phyloP scores from a whole-genome alignment of 2,888 invertebrate species.

The Syrphus vitripennis region DNA sequence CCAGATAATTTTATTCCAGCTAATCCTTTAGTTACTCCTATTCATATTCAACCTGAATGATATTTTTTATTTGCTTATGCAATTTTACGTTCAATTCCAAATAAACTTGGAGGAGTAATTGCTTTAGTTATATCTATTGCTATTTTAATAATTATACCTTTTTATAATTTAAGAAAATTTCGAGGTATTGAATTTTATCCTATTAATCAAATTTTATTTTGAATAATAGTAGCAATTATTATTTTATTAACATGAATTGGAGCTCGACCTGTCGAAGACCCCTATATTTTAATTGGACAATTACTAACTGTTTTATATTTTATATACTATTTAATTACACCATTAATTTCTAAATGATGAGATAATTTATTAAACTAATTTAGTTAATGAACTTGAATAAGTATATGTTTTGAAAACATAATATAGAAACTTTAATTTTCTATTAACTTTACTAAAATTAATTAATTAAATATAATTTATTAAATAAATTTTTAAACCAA shows the following conservation, averaged over 20 bases:
- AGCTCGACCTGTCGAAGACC: conserved; percentile 86
- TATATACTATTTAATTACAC: conserved; percentile 83
- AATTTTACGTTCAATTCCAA: conserved; percentile 90
- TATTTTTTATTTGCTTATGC: conserved; percentile 92
- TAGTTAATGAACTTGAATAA: conserved; percentile 86
- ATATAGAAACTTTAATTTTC: conserved; percentile 83
- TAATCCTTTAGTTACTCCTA: conserved; percentile 83
- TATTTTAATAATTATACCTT: conserved; percentile 85
- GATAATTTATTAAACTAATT: conserved; percentile 80
- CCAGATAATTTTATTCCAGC: conserved; percentile 88
- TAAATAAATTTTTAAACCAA: conserved; percentile 82
- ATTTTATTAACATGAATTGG: conserved; percentile 88
- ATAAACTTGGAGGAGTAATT: conserved; percentile 88
- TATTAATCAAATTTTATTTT: conserved; percentile 84
- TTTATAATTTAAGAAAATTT: conserved; percentile 83
- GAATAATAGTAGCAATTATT: conserved; percentile 83
- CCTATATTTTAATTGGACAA: conserved; percentile 85
- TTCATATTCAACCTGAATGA: conserved; percentile 92
- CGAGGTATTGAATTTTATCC: conserved; percentile 85
- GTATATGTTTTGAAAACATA: conserved; percentile 88
- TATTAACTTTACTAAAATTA: conserved; percentile 83
- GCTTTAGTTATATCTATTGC: conserved; percentile 83
- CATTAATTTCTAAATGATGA: conserved; percentile 82
- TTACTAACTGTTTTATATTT: conserved; percentile 84
- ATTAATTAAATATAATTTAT: conserved; percentile 79